Evolutionary conservation across 2,113 vertebrate species (phyloP).

Genomic region (Pristiophorus japonicus): DNA sequence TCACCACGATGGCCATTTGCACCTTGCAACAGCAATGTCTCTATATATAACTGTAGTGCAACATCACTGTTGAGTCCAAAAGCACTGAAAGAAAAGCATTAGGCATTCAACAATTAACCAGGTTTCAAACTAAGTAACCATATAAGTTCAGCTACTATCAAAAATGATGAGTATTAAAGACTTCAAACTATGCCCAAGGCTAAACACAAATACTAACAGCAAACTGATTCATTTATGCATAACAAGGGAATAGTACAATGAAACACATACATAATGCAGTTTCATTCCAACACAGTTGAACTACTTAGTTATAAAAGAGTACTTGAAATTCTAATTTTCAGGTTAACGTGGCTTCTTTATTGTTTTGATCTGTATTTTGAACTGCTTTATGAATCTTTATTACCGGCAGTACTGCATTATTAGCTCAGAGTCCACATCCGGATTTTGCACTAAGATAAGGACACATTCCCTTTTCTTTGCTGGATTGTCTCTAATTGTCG

Average conservation of each 20-base stretch:
- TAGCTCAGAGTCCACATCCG: slow-evolving; percentile 66
- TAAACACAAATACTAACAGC: neutral
- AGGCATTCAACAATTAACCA: neutral
- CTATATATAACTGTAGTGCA: slow-evolving; percentile 80
- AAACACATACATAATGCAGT: neutral
- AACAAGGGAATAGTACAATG: neutral
- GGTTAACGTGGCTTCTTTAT: neutral
- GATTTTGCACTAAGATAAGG: slow-evolving; percentile 72
- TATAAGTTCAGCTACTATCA: neutral
- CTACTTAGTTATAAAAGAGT: neutral
- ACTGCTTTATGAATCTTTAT: slow-evolving; percentile 32
- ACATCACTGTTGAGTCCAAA: slow-evolving; percentile 73
- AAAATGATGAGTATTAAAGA: neutral
- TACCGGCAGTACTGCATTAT: slow-evolving; percentile 86
- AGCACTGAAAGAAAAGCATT: slow-evolving; percentile 55
- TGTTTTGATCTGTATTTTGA: neutral
- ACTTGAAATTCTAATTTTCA: neutral
- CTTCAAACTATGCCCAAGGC: neutral
- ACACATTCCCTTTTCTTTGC: slow-evolving; percentile 76
- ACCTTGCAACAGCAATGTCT: slow-evolving; percentile 73
- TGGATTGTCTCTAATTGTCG: slow-evolving; percentile 75
- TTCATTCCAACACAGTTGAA: neutral
- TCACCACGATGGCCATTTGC: slow-evolving; percentile 45
- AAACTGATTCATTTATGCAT: neutral
- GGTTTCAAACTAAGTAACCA: neutral